Conservation (phyloP, 2,797 vertebrate genomes). For the Eulemur coronatus region DNA sequence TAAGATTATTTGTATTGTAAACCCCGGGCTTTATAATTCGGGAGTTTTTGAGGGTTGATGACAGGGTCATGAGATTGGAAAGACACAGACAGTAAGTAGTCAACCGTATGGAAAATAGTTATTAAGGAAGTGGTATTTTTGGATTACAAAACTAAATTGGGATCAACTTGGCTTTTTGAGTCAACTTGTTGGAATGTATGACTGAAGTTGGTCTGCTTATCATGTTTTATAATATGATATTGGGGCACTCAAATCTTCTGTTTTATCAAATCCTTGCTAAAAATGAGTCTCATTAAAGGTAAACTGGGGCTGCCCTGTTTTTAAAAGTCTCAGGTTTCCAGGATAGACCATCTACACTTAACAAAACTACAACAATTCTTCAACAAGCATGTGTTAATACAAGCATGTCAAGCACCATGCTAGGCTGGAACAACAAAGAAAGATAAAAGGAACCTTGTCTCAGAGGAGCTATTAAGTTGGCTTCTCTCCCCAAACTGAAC, state of each 20-base stretch:
- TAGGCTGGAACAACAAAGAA: neutral
- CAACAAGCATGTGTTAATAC: neutral
- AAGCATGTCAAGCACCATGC: neutral
- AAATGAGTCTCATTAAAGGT: neutral
- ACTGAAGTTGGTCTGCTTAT: neutral
- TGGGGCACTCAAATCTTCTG: neutral
- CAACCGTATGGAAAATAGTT: slow-evolving; percentile 8
- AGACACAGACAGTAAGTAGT: neutral
- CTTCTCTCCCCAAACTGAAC: neutral
- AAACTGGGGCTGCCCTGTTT: neutral
- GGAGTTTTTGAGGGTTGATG: slow-evolving; percentile 19
- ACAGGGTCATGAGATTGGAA: slow-evolving; percentile 4
- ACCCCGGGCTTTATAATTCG: slow-evolving; percentile 6
- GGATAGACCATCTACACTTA: neutral
- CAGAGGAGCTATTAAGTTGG: neutral
- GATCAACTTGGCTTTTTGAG: neutral
- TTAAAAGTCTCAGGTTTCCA: neutral
- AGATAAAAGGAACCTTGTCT: neutral
- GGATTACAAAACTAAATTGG: slow-evolving; percentile 26
- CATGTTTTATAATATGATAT: neutral
- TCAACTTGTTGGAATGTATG: neutral
- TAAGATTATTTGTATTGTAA: neutral
- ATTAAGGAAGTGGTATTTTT: slow-evolving; percentile 48
- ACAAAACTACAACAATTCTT: neutral
- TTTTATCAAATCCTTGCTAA: neutral